phyloP scores from a whole-genome alignment of 2,888 invertebrate genomes.

The Acleris cristana region DNA sequence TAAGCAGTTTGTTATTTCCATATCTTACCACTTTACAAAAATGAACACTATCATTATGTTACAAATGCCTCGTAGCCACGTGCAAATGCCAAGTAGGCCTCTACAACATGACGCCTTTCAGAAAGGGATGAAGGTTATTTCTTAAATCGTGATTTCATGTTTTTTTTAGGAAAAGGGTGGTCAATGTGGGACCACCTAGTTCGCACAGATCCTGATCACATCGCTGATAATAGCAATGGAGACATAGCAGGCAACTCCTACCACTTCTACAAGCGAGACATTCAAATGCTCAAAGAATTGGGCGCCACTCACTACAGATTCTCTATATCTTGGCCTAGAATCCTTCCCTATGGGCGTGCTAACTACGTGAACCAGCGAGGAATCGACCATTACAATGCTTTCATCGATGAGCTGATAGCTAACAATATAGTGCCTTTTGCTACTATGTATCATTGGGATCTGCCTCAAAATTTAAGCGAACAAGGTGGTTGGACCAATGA shows the following conservation, averaged over 20 bases:
- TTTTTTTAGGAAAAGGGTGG: conserved; percentile 26
- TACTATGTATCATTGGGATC: conserved; percentile 83
- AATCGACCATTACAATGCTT: conserved; percentile 85
- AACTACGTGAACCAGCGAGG: conserved; percentile 84
- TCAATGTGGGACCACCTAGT: conserved; percentile 28
- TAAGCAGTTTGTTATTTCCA: no score
- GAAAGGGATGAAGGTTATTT: not conserved
- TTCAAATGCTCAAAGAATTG: conserved; percentile 74
- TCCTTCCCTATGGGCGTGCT: conserved; percentile 84
- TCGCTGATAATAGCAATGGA: conserved; percentile 12
- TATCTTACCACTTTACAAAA: not conserved
- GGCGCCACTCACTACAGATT: conserved; percentile 80
- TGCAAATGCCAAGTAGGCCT: no score
- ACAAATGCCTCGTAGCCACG: no score
- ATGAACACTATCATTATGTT: no score
- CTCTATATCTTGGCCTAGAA: conserved; percentile 86
- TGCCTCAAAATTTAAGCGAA: conserved; percentile 64
- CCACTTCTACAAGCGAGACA: conserved; percentile 64
- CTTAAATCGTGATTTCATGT: not conserved
- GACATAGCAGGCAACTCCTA: conserved; percentile 29
- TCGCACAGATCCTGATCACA: conserved; percentile 7
- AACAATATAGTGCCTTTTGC: conserved; percentile 82
- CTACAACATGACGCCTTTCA: no score
- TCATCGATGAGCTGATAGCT: conserved; percentile 84
- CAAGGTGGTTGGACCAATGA: conserved; percentile 54